Base-by-base conservation (phyloP, 2,113 vertebrate genomes). In the Podarcis cretensis region DNA sequence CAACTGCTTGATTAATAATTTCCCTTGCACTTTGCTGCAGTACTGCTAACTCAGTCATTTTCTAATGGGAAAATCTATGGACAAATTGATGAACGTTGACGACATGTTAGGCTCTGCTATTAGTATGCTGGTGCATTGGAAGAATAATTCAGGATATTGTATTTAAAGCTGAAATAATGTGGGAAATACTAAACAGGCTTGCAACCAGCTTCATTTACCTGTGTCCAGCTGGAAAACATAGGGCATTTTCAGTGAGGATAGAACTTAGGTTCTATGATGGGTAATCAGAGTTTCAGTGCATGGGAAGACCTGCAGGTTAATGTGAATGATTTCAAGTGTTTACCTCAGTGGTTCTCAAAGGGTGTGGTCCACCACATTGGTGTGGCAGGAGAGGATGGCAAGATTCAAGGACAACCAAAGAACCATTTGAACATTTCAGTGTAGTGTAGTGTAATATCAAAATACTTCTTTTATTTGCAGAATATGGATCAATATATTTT, bases 11-110 rank as follows among this genome's bases (percentile, higher is more conserved):
- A 92, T 73, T 82, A 59, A 87, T 81, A 18, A 73, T 89, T 93
- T 93, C 89, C 79, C 30, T 85, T 54, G 30, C 81, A 69, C 87
- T 91, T 86, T 93, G 73, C 40, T 84, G 1, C 66, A 73, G 68
- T 89, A 89, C 68, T 93, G 89, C 76, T 6, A 0, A 48, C 63
- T 82, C 86, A 82, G 73, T 92, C 63, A 57, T 91, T 88, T 85
- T 75, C 35, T 91, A 89, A 93, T 83, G 87, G 83, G 89, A 91
- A 95, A 93, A 90, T 91, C 89, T 25, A 95, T 92, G 75, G 63
- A 71, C 65, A 30, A 71, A 84, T 57, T 48, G 86, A 87, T 91
- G 80, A 85, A 85, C 25, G 18, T 21, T 87, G 89, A 75, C 89
- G 84, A 21, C 82, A 73, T 40, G 75, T 92, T 90, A 57, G 89